Base-by-base conservation (phyloP, 2,113 vertebrate genomes). In the Centropristis striata region DNA sequence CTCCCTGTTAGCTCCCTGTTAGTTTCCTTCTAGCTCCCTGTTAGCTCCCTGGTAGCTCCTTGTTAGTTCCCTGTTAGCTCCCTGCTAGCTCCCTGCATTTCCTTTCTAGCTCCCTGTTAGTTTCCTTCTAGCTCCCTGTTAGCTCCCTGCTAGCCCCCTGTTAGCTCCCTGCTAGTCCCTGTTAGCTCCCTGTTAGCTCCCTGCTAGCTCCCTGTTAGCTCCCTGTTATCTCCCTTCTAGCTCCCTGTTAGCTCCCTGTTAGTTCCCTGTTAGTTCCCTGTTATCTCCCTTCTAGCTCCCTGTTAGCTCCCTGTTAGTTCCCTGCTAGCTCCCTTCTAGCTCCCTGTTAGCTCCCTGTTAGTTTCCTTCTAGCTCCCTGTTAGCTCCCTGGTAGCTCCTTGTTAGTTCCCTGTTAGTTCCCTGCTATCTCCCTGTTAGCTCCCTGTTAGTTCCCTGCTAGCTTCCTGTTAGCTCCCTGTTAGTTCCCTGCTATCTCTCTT, bases 161-260 rank as follows among this genome's bases (percentile, higher is more conserved):
- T n/a, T n/a, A n/a, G n/a, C n/a, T n/a, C n/a, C n/a, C n/a, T n/a
- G n/a, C n/a, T n/a, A n/a, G n/a, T 1, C 36, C 27, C 46, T 58
- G 20, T 4, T 5, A 12, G 15, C 0, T 14, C 2, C 14, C n/a
- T 1, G n/a, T n/a, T n/a, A n/a, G n/a, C n/a, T 1, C 36, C 27
- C 46, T 58, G 20, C 4, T 5, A 12, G 15, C 0, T 14, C 2
- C 14, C n/a, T 1, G n/a, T n/a, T n/a, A n/a, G n/a, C n/a, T n/a
- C n/a, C n/a, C n/a, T n/a, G n/a, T n/a, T n/a, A n/a, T n/a, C n/a
- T n/a, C n/a, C n/a, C n/a, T n/a, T n/a, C n/a, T n/a, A n/a, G n/a
- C n/a, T 1, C 36, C 27, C 46, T 58, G 20, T 4, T 5, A 12
- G 15, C 0, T 14, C 2, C 14, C n/a, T 1, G n/a, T n/a, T n/a